phyloP scores from a whole-genome alignment of 2,888 invertebrate species.

The Drosophila rubida region DNA sequence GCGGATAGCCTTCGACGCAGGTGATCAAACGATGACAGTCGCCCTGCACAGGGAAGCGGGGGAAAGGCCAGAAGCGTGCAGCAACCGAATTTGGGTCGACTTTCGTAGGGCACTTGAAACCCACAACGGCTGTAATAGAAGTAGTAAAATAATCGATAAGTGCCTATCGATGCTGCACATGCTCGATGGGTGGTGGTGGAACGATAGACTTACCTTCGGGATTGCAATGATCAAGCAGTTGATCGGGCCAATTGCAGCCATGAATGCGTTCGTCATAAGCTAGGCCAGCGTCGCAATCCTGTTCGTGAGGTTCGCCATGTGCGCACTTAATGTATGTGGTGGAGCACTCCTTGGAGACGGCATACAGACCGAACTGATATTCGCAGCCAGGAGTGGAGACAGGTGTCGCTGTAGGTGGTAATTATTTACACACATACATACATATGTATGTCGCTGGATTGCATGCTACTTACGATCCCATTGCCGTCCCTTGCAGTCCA shows the following conservation, averaged over 20 bases:
- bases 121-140: conserved; percentile 90
- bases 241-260: conserved; percentile 97
- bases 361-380: conserved; percentile 95
- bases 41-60: conserved; percentile 94
- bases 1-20: conserved; percentile 95
- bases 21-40: conserved; percentile 95
- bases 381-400: conserved; percentile 93
- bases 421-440: background rate
- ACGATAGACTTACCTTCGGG: conserved; percentile 89
- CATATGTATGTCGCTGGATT: background rate
- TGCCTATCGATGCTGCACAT: background rate
- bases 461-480: conserved; percentile 89
- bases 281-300: conserved; percentile 93
- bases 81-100: conserved; percentile 92
- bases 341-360: conserved; percentile 92
- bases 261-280: conserved; percentile 95
- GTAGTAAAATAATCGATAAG: background rate
- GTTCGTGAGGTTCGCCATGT: conserved; percentile 91
- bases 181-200: background rate
- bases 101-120: conserved; percentile 95
- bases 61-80: conserved; percentile 96
- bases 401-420: conserved; percentile 88
- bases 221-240: conserved; percentile 93
- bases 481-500: conserved; percentile 92
- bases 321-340: conserved; percentile 95